These are phyloP conservation scores for Sebastes fasciatus DNA, from an alignment of 2,113 vertebrate species.

Conservation along the genomic window DNA sequence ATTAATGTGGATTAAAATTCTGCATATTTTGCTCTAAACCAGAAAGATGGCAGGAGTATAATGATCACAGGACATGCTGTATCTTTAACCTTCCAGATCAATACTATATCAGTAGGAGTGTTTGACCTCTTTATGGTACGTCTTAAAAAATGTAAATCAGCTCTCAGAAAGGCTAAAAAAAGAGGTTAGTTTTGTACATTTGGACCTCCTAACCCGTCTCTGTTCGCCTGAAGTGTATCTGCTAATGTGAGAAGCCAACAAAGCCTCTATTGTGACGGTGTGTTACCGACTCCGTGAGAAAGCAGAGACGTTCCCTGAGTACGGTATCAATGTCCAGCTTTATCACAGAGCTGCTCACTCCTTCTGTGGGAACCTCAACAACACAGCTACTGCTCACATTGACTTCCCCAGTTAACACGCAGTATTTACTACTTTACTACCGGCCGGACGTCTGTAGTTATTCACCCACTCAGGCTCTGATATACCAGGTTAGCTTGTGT, in stretches of 20 bases:
- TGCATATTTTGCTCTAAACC: neutral
- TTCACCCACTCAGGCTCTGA: neutral
- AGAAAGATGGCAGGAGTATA: neutral
- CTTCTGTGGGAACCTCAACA: constrained; percentile 1
- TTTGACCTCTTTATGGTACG: no score
- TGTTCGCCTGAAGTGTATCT: constrained; percentile 27
- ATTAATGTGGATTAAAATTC: neutral
- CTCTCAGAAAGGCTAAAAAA: neutral
- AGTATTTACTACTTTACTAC: neutral
- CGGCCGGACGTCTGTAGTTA: neutral
- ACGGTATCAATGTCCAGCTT: constrained; percentile 60
- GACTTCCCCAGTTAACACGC: neutral
- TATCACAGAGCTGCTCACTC: constrained; percentile 32
- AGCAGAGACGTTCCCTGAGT: constrained; percentile 44
- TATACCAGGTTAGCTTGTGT: neutral
- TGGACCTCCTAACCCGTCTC: neutral
- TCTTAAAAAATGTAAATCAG: no score
- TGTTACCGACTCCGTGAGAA: constrained; percentile 78
- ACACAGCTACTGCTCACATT: neutral
- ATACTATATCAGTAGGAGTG: no score
- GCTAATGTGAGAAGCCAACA: constrained; percentile 52
- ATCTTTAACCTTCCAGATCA: no score
- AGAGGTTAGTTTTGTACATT: no score
- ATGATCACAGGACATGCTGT: neutral
- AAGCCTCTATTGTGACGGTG: constrained; percentile 67